Evolutionary conservation across 1,140 invertebrate genomes (phyloP), one percentile per base, ranked within the genome.

Genomic region (Drosophila takahashii): DNA sequence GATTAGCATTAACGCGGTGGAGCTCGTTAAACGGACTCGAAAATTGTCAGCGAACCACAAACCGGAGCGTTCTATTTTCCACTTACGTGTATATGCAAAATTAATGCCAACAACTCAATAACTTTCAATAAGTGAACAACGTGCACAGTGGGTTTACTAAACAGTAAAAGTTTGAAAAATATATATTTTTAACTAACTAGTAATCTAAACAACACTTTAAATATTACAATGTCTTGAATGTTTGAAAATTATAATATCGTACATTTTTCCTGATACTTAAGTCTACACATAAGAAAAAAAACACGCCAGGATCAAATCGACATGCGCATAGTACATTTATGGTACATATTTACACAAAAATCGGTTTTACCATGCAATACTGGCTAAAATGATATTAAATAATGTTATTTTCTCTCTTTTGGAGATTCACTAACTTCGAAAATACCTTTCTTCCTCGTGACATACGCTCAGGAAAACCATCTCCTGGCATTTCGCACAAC

Each of bases 51-150:
- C 41, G 45, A 13, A 62, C 61, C 57, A 27, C 73, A 81, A 69
- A 64, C 52, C 39, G 51, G 18, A 42, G 44, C 47, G 45, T 56
- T 74, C 41, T 65, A 66, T 66, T 66, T 39, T 50, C 34, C 64
- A 50, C 34, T 18, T 50, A 41, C 37, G 44, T 29, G 62, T 47
- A 26, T 22, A 48, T 42, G 59, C 47, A 47, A 66, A 74, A 78
- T 78, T 66, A 74, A 79, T 72, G 47, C 36, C 29, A 78, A 64
- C 71, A 79, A 72, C 66, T 69, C 61, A 76, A 80, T 79, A 72
- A 73, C 57, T 66, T 74, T 42, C 48, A 72, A 81, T 81, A 78
- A 53, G 75, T 54, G 48, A 60, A 32, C 50, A 60, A 57, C 65
- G 50, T 39, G 32, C 41, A 74, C 73, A 56, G 42, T 81, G 74